Evolutionary conservation across 2,888 invertebrate species (phyloP), one percentile per base, ranked within the genome.

Genomic region (Neoscelio sp.): DNA sequence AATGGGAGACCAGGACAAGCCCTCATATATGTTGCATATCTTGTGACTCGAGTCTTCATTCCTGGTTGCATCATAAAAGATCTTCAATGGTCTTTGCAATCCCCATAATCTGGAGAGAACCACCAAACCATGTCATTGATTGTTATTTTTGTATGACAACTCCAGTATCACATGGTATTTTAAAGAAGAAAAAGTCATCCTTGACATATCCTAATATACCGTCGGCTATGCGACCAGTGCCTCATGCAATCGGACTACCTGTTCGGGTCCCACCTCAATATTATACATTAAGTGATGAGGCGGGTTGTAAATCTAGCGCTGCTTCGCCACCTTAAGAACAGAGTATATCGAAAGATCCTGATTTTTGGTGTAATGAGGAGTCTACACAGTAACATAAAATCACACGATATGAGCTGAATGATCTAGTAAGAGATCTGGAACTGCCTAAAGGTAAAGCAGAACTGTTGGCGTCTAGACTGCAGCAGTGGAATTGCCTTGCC

Each of bases 121-220:
- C 83, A 56, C 78, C 50, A 58, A 81, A 88, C 79, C 87, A 88
- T 78, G 67, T 67, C 1, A 78, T 70, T 77, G 86, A 87, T 78
- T 86, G 85, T 80, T 88, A 86, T 73, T 87, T 88, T 81, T 88
- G 87, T 75, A 68, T 82, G 6, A 42, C 52, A 2, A 62, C 65
- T 68, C 68, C 67, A 12, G 2, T 18, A 8, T n/a, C n/a, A n/a
- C n/a, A n/a, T n/a, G 42, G 42, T 2, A 12, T 44, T 15, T 26
- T 35, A n/a, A 20, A 33, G 48, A 33, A 15, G 4, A 15, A 10
- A 15, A 46, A 33, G n/a, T 6, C 7, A 10, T 2, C 8, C 7
- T 30, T 60, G 2, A 38, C 10, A 10, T 60, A 44, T 33, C 44
- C 20, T 10, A n/a, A 60, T 30, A 10, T 60, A 17, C 44, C 60